Evolutionary conservation across 2,888 invertebrate genomes (phyloP).

Genomic region (Meiosimyza decipiens): DNA sequence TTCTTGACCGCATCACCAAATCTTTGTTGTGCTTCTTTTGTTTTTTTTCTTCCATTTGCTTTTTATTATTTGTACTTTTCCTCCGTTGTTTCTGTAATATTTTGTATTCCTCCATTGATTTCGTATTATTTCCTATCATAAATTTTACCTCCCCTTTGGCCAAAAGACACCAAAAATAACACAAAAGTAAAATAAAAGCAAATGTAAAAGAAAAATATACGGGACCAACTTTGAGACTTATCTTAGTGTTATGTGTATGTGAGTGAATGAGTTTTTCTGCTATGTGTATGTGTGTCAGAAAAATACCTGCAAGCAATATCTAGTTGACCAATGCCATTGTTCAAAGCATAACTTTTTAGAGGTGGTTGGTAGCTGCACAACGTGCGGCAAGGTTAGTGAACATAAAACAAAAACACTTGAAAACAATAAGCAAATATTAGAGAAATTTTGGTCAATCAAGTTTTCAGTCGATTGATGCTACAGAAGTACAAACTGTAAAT

Average conservation of each 20-base stretch:
- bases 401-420: background rate
- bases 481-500: no score
- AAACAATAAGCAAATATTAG: constrained; percentile 8
- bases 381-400: background rate
- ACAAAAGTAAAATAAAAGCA: constrained; percentile 1
- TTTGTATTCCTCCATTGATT: constrained; percentile 18
- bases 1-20: constrained; percentile 24
- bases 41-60: no score
- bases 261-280: background rate
- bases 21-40: background rate
- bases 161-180: constrained; percentile 17
- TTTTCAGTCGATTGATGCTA: no score
- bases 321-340: constrained; percentile 10
- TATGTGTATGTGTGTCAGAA: constrained; percentile 4
- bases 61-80: background rate
- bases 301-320: background rate
- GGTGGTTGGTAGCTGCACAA: background rate
- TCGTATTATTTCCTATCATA: constrained; percentile 27
- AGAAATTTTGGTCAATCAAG: no score
- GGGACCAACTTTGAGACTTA: constrained; percentile 15
- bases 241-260: constrained; percentile 5
- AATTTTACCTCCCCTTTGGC: constrained; percentile 5
- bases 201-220: no score
- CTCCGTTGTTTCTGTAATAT: background rate
- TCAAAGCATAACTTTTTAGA: background rate